Conservation (phyloP, 2,113 vertebrate species). For the Dolichotis patagonum region DNA sequence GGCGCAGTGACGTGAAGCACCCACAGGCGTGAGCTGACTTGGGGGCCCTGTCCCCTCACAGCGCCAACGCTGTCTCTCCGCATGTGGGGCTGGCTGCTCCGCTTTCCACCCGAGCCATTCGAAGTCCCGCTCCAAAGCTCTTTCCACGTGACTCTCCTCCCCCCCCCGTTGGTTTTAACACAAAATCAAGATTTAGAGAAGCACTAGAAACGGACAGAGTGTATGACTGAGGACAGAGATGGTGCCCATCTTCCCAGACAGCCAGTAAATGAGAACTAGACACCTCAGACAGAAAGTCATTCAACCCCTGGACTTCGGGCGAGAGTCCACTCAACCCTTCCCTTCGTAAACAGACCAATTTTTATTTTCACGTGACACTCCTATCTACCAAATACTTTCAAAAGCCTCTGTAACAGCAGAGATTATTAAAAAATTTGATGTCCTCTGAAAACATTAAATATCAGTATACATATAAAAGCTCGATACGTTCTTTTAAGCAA, state of each 20-base stretch:
- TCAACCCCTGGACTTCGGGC: background rate
- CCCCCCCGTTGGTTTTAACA: background rate
- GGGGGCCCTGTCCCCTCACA: background rate
- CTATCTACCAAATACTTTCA: background rate
- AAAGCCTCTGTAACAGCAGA: background rate
- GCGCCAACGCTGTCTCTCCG: too few species aligned
- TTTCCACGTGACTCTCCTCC: background rate
- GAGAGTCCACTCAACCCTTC: background rate
- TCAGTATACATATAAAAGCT: background rate
- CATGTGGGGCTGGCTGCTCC: background rate
- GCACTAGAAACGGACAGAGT: background rate
- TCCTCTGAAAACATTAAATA: background rate
- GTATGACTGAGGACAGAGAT: rapidly evolving
- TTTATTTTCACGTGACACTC: background rate
- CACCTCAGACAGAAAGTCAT: background rate
- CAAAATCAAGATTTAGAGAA: background rate
- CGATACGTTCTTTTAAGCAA: background rate
- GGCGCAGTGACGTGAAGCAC: background rate
- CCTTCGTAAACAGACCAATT: background rate
- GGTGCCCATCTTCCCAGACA: background rate
- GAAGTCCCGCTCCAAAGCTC: background rate
- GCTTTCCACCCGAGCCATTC: background rate
- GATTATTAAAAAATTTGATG: background rate
- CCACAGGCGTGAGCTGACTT: background rate
- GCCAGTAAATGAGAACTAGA: rapidly evolving